These are phyloP conservation scores for Athene cunicularia DNA, from an alignment of 2,113 vertebrate species.

Conservation along the genomic window DNA sequence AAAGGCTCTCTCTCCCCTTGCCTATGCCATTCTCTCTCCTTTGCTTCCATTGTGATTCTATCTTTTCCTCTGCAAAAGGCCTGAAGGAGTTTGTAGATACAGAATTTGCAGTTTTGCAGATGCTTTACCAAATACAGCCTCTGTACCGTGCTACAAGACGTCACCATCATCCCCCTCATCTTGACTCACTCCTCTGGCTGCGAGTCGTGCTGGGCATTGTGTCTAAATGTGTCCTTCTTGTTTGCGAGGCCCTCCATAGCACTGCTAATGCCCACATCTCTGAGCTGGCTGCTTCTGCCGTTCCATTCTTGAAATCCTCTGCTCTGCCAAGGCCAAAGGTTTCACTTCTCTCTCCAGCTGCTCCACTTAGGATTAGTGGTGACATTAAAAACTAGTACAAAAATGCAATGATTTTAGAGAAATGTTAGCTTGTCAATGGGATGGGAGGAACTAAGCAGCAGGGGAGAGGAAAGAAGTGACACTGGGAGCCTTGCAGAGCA, in stretches of 20 bases:
- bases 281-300: not conserved
- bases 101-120: not conserved
- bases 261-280: fast-evolving
- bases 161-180: conserved; percentile 49
- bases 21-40: not conserved
- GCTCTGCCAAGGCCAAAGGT: not conserved
- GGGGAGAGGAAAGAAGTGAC: not conserved
- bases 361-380: not conserved
- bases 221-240: not conserved
- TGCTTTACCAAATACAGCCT: conserved; percentile 32
- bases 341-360: not conserved
- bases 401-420: not conserved
- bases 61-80: not conserved
- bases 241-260: not conserved
- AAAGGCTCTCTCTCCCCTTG: not conserved
- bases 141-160: not conserved
- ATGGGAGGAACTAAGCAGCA: not conserved
- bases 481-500: not conserved
- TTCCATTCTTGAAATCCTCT: not conserved
- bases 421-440: not conserved
- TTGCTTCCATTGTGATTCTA: not conserved
- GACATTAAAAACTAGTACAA: not conserved
- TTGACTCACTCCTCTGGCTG: conserved; percentile 45
- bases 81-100: not conserved
- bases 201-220: not conserved